Percentiles rank a stretch among this genome's conserved stretches.
Evolutionary conservation across 2,113 vertebrate species (phyloP).

Genomic region (Indicator indicator): DNA sequence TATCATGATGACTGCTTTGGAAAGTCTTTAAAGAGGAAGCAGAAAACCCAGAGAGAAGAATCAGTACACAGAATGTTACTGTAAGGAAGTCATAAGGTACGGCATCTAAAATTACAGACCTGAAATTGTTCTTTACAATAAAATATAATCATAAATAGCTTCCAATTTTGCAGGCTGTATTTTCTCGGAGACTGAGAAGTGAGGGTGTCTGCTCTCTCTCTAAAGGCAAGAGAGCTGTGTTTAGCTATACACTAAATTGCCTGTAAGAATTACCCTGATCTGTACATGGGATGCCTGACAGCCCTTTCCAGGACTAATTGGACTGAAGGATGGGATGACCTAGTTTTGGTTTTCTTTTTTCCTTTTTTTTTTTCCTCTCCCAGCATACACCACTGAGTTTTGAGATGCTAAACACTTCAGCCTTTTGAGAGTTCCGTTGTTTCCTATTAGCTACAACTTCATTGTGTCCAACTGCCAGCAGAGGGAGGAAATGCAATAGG

Average conservation of each 20-base stretch:
- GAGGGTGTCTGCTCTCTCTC: neutral
- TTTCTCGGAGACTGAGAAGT: neutral
- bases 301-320: slow-evolving; percentile 46
- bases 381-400: neutral
- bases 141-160: neutral
- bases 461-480: slow-evolving; percentile 67
- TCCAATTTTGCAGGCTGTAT: neutral
- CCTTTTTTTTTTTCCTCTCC: neutral
- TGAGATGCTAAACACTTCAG: neutral
- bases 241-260: neutral
- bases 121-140: neutral
- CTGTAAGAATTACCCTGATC: slow-evolving; percentile 8
- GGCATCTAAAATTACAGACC: neutral
- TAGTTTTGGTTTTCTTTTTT: neutral
- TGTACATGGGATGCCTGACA: neutral
- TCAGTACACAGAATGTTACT: neutral
- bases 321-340: neutral
- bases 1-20: neutral
- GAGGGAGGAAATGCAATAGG: slow-evolving; percentile 73
- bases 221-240: neutral
- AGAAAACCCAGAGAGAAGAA: neutral
- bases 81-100: neutral
- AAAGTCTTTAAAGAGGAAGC: neutral
- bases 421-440: slow-evolving; percentile 26
- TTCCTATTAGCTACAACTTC: slow-evolving; percentile 11